A percentile compares a stretch with the other conserved stretches of the same genome.
Evolutionary conservation across 2,113 vertebrate species (phyloP).

Genomic region (Gulo gulo): DNA sequence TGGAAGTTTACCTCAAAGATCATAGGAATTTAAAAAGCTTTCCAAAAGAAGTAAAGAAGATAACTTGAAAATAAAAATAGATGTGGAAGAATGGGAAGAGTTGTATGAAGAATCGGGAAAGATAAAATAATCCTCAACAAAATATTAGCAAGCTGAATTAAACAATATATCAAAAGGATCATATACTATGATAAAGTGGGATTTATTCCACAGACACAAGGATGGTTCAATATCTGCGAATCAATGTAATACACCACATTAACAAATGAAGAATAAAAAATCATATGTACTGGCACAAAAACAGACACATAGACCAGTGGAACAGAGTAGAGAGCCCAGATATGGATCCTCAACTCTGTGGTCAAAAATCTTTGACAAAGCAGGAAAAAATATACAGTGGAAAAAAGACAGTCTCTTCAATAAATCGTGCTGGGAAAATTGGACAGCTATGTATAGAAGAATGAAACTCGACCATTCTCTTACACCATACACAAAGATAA

Average conservation of each 20-base stretch:
- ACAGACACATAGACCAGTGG: too few relatives aligned
- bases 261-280: not conserved
- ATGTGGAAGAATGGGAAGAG: not conserved
- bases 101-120: not conserved
- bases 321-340: too few relatives aligned
- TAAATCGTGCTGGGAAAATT: too few relatives aligned
- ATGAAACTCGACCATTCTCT: too few relatives aligned
- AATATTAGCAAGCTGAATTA: not conserved
- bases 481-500: too few relatives aligned
- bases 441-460: too few relatives aligned
- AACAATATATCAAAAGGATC: not conserved
- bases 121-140: not conserved
- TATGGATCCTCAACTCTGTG: too few relatives aligned
- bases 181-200: not conserved
- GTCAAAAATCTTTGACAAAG: too few relatives aligned
- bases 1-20: not conserved
- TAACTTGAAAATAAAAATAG: not conserved
- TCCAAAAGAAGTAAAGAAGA: not conserved
- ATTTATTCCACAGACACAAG: not conserved
- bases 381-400: too few relatives aligned
- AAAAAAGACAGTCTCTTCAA: too few relatives aligned
- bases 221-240: not conserved
- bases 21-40: not conserved
- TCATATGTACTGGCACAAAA: too few relatives aligned
- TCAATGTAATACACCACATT: not conserved